Evolutionary conservation across 2,797 vertebrate genomes (phyloP).

Genomic region (Leuciscus waleckii): DNA sequence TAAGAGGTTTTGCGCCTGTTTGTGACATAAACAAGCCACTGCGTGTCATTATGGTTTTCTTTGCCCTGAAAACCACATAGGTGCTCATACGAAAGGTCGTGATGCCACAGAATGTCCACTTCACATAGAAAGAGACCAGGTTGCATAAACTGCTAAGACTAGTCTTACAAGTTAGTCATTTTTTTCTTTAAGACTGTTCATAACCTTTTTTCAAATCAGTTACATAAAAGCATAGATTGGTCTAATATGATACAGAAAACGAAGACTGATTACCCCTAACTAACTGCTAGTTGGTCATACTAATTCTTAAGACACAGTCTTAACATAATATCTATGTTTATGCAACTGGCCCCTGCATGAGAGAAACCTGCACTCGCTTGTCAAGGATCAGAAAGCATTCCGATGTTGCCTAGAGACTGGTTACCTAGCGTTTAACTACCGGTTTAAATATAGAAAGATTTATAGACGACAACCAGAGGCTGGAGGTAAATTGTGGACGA

Average conservation of each 20-base stretch:
- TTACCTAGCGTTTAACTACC: conserved; percentile 18
- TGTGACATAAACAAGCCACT: not conserved
- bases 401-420: conserved; percentile 30
- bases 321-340: not conserved
- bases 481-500: not conserved
- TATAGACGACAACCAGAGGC: not conserved
- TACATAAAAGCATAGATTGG: not conserved
- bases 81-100: not conserved
- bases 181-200: not conserved
- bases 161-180: not conserved
- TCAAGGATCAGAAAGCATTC: not conserved
- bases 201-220: not conserved
- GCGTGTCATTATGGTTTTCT: not conserved
- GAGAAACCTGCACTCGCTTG: not conserved
- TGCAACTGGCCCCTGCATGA: not conserved
- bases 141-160: not conserved
- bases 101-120: conserved; percentile 3
- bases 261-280: no score
- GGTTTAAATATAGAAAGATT: conserved; percentile 30
- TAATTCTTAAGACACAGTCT: no score
- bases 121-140: conserved; percentile 5
- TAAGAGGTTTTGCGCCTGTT: not conserved
- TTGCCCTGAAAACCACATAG: not conserved
- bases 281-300: no score
- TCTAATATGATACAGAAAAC: not conserved